Conservation (phyloP, 1,140 invertebrate species). For the Argopecten irradians region DNA sequence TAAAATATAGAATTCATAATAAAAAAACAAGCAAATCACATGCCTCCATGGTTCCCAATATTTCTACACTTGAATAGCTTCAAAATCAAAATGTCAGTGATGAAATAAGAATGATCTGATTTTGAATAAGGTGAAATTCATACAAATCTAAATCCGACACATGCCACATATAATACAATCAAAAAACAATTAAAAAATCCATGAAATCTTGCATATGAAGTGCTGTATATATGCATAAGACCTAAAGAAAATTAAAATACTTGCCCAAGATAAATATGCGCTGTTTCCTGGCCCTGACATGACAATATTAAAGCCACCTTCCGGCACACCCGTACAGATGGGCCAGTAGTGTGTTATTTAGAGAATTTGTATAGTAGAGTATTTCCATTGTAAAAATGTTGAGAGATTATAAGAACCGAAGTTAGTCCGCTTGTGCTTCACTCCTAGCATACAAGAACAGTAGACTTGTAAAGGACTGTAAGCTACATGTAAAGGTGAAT, state of each 20-base stretch:
- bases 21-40: not conserved
- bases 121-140: too few species aligned
- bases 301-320: constrained; percentile 66
- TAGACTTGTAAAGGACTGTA: constrained; percentile 70
- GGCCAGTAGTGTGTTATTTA: constrained; percentile 68
- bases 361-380: constrained; percentile 59
- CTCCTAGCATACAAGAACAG: constrained; percentile 72
- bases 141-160: too few species aligned
- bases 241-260: constrained; percentile 11
- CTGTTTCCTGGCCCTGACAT: constrained; percentile 55
- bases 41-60: too few species aligned
- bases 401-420: constrained; percentile 71
- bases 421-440: constrained; percentile 69
- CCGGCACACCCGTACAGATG: constrained; percentile 66
- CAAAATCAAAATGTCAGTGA: too few species aligned
- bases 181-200: not conserved
- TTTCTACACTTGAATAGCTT: too few species aligned
- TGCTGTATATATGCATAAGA: not conserved
- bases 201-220: too few species aligned
- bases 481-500: constrained; percentile 65
- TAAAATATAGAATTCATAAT: not conserved
- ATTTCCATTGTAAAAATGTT: constrained; percentile 74
- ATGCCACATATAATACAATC: too few species aligned
- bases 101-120: too few species aligned
- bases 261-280: constrained; percentile 72